phyloP scores from a whole-genome alignment of 2,888 invertebrate species.

The Nebria salina region DNA sequence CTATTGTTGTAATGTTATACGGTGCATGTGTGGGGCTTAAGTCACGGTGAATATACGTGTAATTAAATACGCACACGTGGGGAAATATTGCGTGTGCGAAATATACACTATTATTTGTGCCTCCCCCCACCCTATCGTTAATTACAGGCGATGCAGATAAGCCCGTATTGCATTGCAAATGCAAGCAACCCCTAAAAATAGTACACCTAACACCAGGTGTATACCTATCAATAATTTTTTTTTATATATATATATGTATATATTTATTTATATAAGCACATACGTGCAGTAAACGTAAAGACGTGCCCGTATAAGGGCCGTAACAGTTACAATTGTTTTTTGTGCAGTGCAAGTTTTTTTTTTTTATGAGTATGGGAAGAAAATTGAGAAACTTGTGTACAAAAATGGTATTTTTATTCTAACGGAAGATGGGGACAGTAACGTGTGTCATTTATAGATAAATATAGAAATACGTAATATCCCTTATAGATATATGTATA shows the following conservation, averaged over 20 bases:
- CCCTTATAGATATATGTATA: not conserved
- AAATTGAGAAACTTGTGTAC: too few species aligned
- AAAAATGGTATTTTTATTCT: too few species aligned
- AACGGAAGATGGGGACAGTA: too few species aligned
- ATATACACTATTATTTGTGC: not conserved
- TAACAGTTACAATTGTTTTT: too few species aligned
- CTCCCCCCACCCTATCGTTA: not conserved
- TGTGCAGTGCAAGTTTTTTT: too few species aligned
- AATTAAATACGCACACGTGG: constrained; percentile 2
- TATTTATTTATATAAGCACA: too few species aligned
- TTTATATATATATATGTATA: too few species aligned
- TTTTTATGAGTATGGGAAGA: too few species aligned
- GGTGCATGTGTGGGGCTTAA: not conserved
- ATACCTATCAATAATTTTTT: too few species aligned
- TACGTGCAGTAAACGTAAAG: too few species aligned
- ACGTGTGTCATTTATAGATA: too few species aligned
- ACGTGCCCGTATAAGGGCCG: too few species aligned
- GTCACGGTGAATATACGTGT: not conserved
- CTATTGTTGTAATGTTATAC: not conserved
- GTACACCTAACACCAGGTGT: not conserved
- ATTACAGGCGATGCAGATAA: not conserved
- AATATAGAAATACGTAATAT: not conserved
- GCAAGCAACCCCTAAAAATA: not conserved
- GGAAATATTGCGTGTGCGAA: not conserved
- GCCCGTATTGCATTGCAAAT: not conserved